Evolutionary conservation across 2,888 invertebrate species (phyloP).

Genomic region (Microctonus aethiopoides): DNA sequence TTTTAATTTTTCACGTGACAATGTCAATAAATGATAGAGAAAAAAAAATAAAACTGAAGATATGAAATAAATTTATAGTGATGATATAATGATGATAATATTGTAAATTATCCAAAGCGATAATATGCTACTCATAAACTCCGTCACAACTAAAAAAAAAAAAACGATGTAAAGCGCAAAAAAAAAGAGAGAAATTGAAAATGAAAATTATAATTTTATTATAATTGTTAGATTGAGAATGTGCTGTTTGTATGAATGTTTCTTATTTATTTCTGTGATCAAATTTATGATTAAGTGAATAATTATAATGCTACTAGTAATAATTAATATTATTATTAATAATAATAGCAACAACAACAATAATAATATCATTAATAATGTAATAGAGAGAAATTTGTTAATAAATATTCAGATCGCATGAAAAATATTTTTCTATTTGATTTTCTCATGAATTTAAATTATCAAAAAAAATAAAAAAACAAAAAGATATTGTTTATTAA

Average conservation of each 20-base stretch:
- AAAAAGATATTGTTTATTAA: neutral
- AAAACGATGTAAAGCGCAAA: neutral
- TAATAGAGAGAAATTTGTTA: constrained; percentile 39
- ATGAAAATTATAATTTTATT: constrained; percentile 41
- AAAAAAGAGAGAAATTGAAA: constrained; percentile 23
- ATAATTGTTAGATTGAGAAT: constrained; percentile 35
- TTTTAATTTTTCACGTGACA: neutral
- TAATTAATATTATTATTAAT: too few relatives aligned
- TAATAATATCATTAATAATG: constrained; percentile 14
- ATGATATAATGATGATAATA: neutral
- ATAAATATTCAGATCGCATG: constrained; percentile 35
- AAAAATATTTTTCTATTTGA: constrained; percentile 6
- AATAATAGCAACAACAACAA: neutral
- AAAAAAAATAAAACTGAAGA: neutral
- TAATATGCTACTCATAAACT: neutral
- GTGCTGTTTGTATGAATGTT: constrained; percentile 42
- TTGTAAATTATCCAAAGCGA: neutral
- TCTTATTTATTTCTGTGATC: constrained; percentile 46
- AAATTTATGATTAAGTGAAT: constrained; percentile 34
- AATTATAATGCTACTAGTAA: too few relatives aligned
- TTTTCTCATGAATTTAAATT: neutral
- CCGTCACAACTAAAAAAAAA: constrained; percentile 19
- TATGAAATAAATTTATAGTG: too few relatives aligned
- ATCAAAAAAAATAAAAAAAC: neutral
- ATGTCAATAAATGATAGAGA: neutral